Evolutionary conservation across 2,113 vertebrate genomes (phyloP).

Genomic region (Spizaetus ornatus): DNA sequence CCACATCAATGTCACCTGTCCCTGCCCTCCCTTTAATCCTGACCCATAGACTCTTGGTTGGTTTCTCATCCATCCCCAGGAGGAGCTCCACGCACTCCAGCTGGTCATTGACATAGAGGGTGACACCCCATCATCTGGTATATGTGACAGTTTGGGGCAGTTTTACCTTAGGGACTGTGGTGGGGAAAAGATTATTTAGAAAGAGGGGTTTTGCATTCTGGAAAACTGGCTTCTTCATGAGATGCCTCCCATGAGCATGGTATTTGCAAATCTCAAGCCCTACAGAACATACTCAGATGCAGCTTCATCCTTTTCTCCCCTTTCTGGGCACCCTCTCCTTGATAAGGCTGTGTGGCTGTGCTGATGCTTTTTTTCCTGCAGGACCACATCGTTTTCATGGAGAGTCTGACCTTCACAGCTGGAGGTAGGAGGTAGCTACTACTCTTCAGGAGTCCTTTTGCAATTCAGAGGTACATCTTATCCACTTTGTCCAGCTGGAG

Average conservation of each 20-base stretch:
- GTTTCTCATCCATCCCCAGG: too few species aligned
- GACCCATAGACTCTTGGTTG: too few species aligned
- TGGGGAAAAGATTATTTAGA: neutral
- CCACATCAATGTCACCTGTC: too few species aligned
- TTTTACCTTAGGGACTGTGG: neutral
- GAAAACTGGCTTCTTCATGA: neutral
- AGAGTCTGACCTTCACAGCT: neutral
- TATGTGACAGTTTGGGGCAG: neutral
- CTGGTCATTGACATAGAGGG: too few species aligned
- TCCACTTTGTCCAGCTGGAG: neutral
- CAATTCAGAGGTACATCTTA: neutral
- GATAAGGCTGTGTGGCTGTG: accelerated
- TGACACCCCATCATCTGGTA: neutral
- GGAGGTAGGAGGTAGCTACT: neutral
- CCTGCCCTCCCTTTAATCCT: too few species aligned
- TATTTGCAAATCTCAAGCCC: neutral
- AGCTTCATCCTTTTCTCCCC: neutral
- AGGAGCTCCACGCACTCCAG: too few species aligned
- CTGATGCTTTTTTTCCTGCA: neutral
- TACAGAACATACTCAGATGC: neutral
- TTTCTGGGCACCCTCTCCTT: neutral
- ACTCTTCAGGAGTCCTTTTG: neutral
- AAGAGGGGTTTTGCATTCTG: neutral
- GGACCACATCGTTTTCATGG: neutral
- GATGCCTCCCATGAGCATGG: accelerated